A percentile compares a stretch with the other conserved stretches of the same genome.
Conservation (phyloP, 2,888 invertebrate species). For the Leucoma salicis region DNA sequence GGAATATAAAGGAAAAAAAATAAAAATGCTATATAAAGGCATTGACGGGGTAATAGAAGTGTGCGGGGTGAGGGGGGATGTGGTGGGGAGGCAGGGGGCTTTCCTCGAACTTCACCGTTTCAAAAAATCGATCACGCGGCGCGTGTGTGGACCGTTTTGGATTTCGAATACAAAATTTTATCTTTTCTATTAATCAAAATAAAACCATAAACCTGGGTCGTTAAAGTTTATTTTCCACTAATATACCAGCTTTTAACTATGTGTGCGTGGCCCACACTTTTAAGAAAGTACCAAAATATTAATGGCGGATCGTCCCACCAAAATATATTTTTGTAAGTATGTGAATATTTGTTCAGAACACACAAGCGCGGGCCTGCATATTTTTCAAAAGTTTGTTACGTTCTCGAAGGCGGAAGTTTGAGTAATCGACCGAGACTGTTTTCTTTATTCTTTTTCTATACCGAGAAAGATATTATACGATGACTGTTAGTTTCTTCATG, state of each 20-base stretch:
- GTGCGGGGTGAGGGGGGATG: constrained; percentile 30
- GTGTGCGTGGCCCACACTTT: constrained; percentile 41
- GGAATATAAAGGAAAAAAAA: constrained; percentile 57
- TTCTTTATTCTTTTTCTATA: neutral
- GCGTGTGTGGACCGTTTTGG: constrained; percentile 72
- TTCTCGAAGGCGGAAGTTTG: constrained; percentile 13
- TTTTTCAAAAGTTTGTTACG: constrained; percentile 15
- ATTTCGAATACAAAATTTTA: constrained; percentile 56
- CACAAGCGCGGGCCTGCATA: constrained; percentile 10
- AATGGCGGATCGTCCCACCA: constrained; percentile 48
- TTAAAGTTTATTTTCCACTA: constrained; percentile 29
- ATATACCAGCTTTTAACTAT: constrained; percentile 7
- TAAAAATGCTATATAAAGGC: constrained; percentile 59
- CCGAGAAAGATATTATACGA: too few species aligned
- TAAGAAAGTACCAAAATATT: constrained; percentile 57
- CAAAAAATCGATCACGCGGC: constrained; percentile 75
- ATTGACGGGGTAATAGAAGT: constrained; percentile 53
- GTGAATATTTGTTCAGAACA: constrained; percentile 24
- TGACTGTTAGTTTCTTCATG: too few species aligned
- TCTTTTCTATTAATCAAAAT: constrained; percentile 22
- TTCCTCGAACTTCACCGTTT: constrained; percentile 48
- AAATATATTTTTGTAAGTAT: constrained; percentile 53
- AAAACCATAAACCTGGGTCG: neutral
- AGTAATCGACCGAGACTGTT: neutral
- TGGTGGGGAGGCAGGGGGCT: constrained; percentile 13